phyloP scores from a whole-genome alignment of 2,113 vertebrate genomes.

The Hyaena hyaena region DNA sequence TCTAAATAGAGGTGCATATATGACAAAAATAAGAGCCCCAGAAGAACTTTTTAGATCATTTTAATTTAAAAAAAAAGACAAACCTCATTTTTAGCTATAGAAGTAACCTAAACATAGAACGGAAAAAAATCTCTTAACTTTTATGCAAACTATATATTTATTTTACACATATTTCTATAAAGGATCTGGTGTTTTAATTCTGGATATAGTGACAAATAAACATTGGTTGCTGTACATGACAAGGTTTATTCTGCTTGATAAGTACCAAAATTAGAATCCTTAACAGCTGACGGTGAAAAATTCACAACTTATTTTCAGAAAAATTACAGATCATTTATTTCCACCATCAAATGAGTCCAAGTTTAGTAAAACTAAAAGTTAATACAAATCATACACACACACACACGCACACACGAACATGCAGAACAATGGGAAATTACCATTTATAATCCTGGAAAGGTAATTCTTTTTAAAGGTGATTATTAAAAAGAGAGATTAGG shows the following conservation, averaged over 20 bases:
- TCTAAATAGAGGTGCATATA: not conserved
- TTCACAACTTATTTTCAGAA: conserved; percentile 1
- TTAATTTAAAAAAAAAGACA: not conserved
- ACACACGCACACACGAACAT: not conserved
- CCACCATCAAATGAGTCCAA: not conserved
- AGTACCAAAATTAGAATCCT: conserved; percentile 24
- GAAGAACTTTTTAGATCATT: not conserved
- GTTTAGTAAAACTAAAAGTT: not conserved
- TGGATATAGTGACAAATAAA: not conserved
- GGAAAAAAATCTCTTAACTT: not conserved
- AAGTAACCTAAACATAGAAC: not conserved
- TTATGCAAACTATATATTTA: not conserved
- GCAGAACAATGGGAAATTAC: not conserved
- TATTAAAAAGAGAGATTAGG: not conserved
- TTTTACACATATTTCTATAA: not conserved
- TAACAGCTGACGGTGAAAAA: not conserved
- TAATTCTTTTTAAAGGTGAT: not conserved
- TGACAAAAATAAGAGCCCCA: not conserved
- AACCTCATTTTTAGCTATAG: not conserved
- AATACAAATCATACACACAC: not conserved
- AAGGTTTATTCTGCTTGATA: conserved; percentile 7
- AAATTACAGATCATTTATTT: not conserved
- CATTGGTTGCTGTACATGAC: not conserved
- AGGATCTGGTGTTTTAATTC: not conserved
- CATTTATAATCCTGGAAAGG: not conserved